These are phyloP conservation scores for Idaea dimidiata DNA, from an alignment of 2,888 invertebrate species.

Conservation along the genomic window DNA sequence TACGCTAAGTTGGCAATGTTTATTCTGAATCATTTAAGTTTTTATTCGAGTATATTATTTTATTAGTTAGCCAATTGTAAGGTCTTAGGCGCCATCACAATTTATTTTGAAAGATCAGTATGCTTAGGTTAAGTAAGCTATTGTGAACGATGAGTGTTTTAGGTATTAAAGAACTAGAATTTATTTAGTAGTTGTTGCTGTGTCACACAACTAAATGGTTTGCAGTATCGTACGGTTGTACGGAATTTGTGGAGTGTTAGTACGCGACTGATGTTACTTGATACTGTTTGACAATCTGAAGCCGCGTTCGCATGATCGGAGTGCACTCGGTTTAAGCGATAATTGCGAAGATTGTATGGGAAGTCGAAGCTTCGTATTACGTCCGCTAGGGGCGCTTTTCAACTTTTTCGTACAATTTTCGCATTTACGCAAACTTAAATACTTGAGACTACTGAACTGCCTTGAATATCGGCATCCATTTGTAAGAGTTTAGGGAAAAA, in stretches of 20 bases:
- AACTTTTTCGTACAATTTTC: no score
- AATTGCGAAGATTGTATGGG: no score
- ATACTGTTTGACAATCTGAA: conserved; percentile 68
- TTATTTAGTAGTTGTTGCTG: conserved; percentile 69
- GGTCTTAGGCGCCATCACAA: conserved; percentile 74
- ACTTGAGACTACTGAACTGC: no score
- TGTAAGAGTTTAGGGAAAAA: no score
- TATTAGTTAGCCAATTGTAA: conserved; percentile 73
- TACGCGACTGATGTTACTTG: conserved; percentile 72
- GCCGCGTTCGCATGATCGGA: no score
- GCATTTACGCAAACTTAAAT: no score
- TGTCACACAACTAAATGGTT: conserved; percentile 57
- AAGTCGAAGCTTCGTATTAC: no score
- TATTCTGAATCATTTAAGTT: conserved; percentile 43
- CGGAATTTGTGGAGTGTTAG: conserved; percentile 45
- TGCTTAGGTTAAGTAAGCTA: conserved; percentile 52
- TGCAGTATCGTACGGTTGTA: conserved; percentile 48
- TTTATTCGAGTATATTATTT: conserved; percentile 60
- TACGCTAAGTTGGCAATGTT: conserved; percentile 58
- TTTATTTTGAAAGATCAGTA: conserved; percentile 58
- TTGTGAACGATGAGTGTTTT: conserved; percentile 61
- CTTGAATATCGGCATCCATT: no score
- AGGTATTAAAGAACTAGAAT: conserved; percentile 62
- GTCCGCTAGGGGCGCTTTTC: no score
- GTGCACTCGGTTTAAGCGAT: no score